Conservation (phyloP, 2,888 invertebrate species). For the Autographa gamma region DNA sequence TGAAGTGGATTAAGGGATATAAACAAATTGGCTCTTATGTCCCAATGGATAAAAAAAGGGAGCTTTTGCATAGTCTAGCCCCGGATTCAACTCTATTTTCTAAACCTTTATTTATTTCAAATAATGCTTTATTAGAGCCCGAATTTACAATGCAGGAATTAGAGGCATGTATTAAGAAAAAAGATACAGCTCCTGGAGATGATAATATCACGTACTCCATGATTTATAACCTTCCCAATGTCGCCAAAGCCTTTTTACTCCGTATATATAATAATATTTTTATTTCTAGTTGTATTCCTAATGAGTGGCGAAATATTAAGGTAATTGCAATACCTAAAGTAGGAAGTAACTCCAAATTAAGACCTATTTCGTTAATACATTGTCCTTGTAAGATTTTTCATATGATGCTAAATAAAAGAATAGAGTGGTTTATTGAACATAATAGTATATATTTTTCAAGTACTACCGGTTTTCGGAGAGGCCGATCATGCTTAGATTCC, state of each 20-base stretch:
- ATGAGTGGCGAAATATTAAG: slow-evolving; percentile 5
- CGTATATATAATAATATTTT: not conserved
- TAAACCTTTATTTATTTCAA: slow-evolving; percentile 1
- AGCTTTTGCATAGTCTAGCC: not conserved
- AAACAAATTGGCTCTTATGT: not conserved
- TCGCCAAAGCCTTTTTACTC: not conserved
- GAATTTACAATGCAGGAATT: not conserved
- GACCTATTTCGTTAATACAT: slow-evolving; percentile 13
- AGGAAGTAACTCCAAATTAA: slow-evolving; percentile 3
- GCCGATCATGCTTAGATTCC: slow-evolving; percentile 8
- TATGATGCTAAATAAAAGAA: not conserved
- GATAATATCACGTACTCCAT: slow-evolving; percentile 7
- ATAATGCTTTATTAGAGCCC: not conserved
- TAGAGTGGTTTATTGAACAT: slow-evolving; percentile 16
- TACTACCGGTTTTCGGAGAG: slow-evolving; percentile 9
- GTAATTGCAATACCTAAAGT: slow-evolving; percentile 8
- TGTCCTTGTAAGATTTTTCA: slow-evolving; percentile 10
- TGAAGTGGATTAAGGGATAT: slow-evolving; percentile 8
- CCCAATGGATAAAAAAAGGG: not conserved
- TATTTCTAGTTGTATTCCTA: not conserved
- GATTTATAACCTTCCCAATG: slow-evolving; percentile 6
- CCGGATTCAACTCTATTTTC: not conserved
- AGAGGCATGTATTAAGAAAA: not conserved
- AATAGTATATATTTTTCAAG: not conserved
- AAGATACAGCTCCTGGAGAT: slow-evolving; percentile 10